Percentiles rank a stretch among this genome's conserved stretches.
Conservation (phyloP, 2,888 invertebrate genomes). For the Dryobota labecula region DNA sequence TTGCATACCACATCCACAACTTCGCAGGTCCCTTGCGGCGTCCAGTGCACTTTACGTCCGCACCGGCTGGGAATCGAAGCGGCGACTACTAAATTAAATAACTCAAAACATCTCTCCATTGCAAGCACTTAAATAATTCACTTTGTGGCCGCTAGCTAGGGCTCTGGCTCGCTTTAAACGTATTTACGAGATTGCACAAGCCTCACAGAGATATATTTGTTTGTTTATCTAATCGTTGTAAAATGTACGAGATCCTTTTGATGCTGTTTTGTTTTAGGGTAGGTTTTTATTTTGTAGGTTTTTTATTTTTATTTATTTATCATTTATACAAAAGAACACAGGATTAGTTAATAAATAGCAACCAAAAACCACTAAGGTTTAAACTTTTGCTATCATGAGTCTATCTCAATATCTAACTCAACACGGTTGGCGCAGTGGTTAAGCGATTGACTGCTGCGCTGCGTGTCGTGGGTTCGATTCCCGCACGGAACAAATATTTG, state of each 20-base stretch:
- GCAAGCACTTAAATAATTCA: conserved; percentile 72
- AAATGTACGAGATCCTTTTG: conserved; percentile 15
- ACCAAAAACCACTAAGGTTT: too few species aligned
- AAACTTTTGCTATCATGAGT: too few species aligned
- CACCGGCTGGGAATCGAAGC: conserved; percentile 69
- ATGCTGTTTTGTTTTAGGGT: conserved; percentile 1
- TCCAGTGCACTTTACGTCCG: conserved; percentile 66
- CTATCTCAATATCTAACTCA: too few species aligned
- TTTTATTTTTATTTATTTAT: too few species aligned
- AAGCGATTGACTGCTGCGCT: too few species aligned
- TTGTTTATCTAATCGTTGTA: conserved; percentile 32
- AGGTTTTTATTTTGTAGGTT: not conserved
- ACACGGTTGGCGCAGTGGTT: too few species aligned
- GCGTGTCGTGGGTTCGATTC: too few species aligned
- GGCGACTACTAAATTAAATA: conserved; percentile 74
- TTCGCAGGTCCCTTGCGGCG: conserved; percentile 3
- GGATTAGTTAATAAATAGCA: too few species aligned
- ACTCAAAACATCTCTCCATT: conserved; percentile 70
- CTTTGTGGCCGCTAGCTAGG: conserved; percentile 62
- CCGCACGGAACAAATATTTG: too few species aligned
- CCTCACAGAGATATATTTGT: conserved; percentile 33
- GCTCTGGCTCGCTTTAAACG: conserved; percentile 56
- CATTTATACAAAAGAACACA: too few species aligned
- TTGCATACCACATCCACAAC: conserved; percentile 32
- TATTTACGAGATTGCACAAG: conserved; percentile 57